phyloP scores from a whole-genome alignment of 2,888 invertebrate genomes.

The Orgyia antiqua region DNA sequence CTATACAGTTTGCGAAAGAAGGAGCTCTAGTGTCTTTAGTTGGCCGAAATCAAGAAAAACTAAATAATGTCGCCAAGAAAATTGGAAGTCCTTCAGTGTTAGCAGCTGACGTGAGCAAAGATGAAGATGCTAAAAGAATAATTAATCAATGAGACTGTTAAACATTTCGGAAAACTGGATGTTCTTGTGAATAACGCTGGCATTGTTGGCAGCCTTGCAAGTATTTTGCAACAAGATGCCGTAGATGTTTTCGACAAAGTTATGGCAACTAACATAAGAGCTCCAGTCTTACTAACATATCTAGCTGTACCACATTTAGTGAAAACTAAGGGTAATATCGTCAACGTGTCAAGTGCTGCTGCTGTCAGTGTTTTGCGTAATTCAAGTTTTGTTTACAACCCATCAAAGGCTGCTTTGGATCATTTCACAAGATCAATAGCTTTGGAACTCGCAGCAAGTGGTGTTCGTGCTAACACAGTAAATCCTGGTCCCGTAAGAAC shows the following conservation, averaged over 20 bases:
- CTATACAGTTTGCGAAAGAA: conserved; percentile 18
- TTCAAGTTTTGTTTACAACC: conserved; percentile 8
- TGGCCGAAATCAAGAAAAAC: too few relatives aligned
- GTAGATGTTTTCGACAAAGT: conserved; percentile 7
- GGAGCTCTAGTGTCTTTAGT: conserved; percentile 22
- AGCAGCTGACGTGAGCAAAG: too few relatives aligned
- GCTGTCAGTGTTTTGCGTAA: neutral
- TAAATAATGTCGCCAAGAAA: too few relatives aligned
- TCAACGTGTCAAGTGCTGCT: too few relatives aligned
- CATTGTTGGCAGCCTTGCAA: neutral
- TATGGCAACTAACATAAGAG: conserved; percentile 13
- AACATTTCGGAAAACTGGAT: too few relatives aligned
- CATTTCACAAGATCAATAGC: too few relatives aligned
- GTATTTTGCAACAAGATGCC: conserved; percentile 7
- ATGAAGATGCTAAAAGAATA: too few relatives aligned
- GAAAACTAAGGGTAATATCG: too few relatives aligned
- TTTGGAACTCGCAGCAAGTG: neutral
- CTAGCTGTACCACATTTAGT: too few relatives aligned
- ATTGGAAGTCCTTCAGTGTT: conserved; percentile 8
- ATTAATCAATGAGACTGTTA: too few relatives aligned
- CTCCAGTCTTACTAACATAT: too few relatives aligned
- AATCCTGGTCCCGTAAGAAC: conserved; percentile 4
- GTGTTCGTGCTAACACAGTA: conserved; percentile 1
- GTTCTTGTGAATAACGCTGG: too few relatives aligned
- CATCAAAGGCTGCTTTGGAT: conserved; percentile 7